Percentiles rank a stretch among this genome's conserved stretches.
phyloP scores from a whole-genome alignment of 2,797 vertebrate genomes.

The Leptodactylus fallax region DNA sequence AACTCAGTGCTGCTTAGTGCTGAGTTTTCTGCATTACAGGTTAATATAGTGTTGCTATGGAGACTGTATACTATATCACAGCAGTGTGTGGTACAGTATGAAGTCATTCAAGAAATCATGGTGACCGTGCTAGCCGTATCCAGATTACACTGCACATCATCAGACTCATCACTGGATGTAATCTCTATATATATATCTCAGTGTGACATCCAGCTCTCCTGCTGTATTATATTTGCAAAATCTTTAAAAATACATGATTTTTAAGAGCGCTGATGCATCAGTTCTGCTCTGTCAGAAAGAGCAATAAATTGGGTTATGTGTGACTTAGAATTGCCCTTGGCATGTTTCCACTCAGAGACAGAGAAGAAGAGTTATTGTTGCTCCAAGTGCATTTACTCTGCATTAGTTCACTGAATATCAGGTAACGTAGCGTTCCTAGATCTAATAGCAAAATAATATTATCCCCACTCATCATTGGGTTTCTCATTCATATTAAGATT shows the following conservation, averaged over 20 bases:
- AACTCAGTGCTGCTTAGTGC: neutral
- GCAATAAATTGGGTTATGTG: slow-evolving; percentile 6
- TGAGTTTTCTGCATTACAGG: neutral
- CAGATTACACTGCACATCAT: neutral
- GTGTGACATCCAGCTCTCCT: neutral
- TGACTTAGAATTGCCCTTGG: slow-evolving; percentile 12
- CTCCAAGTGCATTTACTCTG: neutral
- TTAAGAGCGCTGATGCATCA: neutral
- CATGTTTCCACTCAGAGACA: neutral
- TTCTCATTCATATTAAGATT: neutral
- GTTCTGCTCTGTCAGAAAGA: neutral
- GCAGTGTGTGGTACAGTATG: neutral
- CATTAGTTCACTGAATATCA: too few species aligned
- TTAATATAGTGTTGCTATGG: neutral
- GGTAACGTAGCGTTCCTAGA: neutral
- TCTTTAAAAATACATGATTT: slow-evolving; percentile 15
- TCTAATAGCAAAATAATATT: neutral
- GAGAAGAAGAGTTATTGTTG: neutral
- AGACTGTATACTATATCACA: neutral
- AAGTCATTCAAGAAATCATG: neutral
- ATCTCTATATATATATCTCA: neutral
- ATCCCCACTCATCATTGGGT: neutral
- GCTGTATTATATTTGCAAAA: slow-evolving; percentile 5
- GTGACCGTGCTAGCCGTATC: neutral
- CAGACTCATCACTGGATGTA: neutral